Evolutionary conservation across 2,113 vertebrate genomes (phyloP), one percentile per base, ranked within the genome.

Genomic region (Oncorhynchus gorbuscha): DNA sequence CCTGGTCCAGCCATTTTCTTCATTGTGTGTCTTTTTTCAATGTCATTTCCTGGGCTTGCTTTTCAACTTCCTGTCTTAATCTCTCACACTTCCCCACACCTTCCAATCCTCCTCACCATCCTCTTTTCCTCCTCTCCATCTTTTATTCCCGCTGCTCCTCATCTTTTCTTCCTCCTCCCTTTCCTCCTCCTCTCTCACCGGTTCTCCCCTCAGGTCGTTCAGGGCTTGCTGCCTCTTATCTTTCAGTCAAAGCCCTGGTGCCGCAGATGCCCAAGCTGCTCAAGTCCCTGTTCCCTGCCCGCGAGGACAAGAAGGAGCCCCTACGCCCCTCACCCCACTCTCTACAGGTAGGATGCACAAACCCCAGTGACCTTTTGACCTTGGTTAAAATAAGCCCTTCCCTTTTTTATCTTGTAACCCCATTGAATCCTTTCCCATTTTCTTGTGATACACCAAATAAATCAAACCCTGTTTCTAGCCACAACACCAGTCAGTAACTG

Each of bases 191-290:
- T 76, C 14, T 8, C 13, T 58, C 51, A 28, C 35, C 39, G 32
- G 9, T 78, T 67, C 49, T 48, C 35, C 61, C 86, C 75, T 77
- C 93, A 98, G 97, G 96, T 83, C 90, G 94, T 71, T 89, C 93
- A 93, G 94, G 91, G 88, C 91, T 96, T 83, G 94, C 97, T 78
- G 93, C 96, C 78, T 95, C 96, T 91, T 98, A 97, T 93, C 91
- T 97, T 94, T 97, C 97, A 76, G 96, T 98, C 16, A 99, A 96
- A 84, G 96, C 97, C 84, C 92, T 98, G 0, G 95, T 98, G 86
- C 39, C 39, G 2, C 39, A 45, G 39, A 98, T 99, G 98, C 98
- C 97, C 78, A 99, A 98, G 92, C 93, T 99, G 79, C 95, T 99
- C 61, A 99, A 99, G 91, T 98, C 97, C 78, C 94, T 99, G 70